These are phyloP conservation scores for Molossus alvarezi DNA, from an alignment of 2,797 vertebrate genomes.

Conservation along the genomic window DNA sequence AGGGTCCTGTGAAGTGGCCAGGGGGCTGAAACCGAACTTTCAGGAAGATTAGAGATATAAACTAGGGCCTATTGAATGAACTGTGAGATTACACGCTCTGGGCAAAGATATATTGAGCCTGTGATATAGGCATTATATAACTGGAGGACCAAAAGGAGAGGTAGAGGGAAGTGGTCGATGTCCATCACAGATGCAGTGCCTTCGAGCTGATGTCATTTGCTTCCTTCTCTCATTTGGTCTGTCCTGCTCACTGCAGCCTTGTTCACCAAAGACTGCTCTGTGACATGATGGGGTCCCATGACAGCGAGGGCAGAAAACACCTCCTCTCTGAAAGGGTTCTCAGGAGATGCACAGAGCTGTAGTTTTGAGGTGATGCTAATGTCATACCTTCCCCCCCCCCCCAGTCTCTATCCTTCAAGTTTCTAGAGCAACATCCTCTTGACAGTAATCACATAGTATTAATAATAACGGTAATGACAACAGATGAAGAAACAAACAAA, in stretches of 20 bases:
- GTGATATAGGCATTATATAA: not conserved
- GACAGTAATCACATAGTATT: not conserved
- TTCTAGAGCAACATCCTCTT: constrained; percentile 49
- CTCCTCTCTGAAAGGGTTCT: not conserved
- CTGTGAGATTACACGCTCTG: not conserved
- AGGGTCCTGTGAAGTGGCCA: not conserved
- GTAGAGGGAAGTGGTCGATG: not conserved
- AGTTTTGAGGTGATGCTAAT: not conserved
- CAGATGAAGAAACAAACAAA: not conserved
- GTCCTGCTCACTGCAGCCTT: not conserved
- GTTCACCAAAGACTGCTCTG: not conserved
- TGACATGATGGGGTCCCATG: not conserved
- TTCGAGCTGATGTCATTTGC: not conserved
- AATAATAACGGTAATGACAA: not conserved
- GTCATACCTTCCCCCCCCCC: not conserved
- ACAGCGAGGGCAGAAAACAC: constrained; percentile 52
- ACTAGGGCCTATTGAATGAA: not conserved
- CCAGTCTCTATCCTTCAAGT: not conserved
- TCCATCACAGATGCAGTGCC: not conserved
- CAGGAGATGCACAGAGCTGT: not conserved
- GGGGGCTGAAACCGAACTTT: not conserved
- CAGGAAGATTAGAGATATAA: not conserved
- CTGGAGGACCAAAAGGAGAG: not conserved
- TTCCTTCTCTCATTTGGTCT: not conserved
- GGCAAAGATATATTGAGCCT: not conserved